These are phyloP conservation scores for Ceratina japonica DNA, from an alignment of 1,140 invertebrate genomes.

Conservation along the genomic window DNA sequence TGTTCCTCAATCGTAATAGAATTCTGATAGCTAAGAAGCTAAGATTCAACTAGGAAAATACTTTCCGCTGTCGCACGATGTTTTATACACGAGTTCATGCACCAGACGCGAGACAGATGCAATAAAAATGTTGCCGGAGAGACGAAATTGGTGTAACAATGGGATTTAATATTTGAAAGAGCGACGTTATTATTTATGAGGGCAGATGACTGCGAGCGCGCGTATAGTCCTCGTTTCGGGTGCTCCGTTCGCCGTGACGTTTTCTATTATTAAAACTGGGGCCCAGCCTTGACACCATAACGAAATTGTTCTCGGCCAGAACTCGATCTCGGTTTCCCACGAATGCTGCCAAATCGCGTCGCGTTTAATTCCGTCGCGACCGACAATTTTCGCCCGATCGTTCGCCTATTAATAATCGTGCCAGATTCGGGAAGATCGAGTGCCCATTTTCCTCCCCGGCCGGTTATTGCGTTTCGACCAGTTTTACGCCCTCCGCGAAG, in stretches of 20 bases:
- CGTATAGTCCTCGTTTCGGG: too few relatives aligned
- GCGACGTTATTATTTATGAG: too few relatives aligned
- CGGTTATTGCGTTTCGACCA: neutral
- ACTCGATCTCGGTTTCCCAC: neutral
- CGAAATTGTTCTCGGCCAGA: constrained; percentile 4
- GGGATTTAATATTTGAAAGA: too few relatives aligned
- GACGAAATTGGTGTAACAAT: too few relatives aligned
- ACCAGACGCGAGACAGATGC: too few relatives aligned
- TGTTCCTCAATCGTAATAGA: too few relatives aligned
- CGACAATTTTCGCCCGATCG: neutral
- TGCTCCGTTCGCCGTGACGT: neutral
- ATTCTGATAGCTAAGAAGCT: too few relatives aligned
- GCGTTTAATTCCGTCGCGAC: neutral
- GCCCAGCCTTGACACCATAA: constrained; percentile 36
- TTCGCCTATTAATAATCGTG: neutral
- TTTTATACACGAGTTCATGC: too few relatives aligned
- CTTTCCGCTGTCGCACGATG: too few relatives aligned
- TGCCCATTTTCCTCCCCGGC: neutral
- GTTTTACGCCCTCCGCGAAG: neutral
- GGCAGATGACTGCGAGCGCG: too few relatives aligned
- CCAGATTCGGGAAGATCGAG: neutral
- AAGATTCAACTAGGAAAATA: too few relatives aligned
- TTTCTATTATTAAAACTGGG: constrained; percentile 48
- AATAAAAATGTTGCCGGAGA: too few relatives aligned
- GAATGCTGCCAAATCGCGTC: constrained; percentile 31